A percentile compares a stretch with the other conserved stretches of the same genome.
Evolutionary conservation across 2,888 invertebrate genomes (phyloP).

Genomic region (Caenorhabditis sp.): DNA sequence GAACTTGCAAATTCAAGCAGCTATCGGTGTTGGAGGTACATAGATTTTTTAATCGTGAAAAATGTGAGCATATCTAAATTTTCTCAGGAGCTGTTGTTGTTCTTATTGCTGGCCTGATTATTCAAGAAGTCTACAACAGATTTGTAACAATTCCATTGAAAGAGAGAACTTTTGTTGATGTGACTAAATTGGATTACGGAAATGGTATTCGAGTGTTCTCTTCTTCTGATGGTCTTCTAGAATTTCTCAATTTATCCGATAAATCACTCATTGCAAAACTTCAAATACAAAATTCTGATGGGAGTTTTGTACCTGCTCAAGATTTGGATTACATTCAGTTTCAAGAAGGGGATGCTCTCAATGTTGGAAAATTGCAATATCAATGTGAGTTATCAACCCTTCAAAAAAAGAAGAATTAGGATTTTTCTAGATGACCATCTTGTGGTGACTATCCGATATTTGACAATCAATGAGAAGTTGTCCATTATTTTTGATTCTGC

Average conservation of each 20-base stretch:
- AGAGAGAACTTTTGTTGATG: constrained; percentile 19
- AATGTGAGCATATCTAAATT: background rate
- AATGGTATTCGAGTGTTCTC: background rate
- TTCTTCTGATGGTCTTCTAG: background rate
- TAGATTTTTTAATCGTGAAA: background rate
- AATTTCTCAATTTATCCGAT: background rate
- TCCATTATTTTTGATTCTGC: background rate
- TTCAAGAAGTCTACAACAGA: constrained; percentile 1
- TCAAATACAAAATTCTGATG: background rate
- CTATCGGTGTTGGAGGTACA: background rate
- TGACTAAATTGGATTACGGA: background rate
- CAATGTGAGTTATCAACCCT: background rate
- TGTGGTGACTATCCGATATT: background rate
- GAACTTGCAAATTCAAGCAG: background rate
- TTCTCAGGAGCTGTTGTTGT: background rate
- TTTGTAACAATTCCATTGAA: constrained; percentile 15
- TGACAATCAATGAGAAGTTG: background rate
- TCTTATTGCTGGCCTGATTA: background rate
- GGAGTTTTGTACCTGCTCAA: background rate
- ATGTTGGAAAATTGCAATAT: constrained; percentile 3
- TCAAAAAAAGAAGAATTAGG: background rate
- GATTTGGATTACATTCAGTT: background rate
- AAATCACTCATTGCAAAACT: background rate
- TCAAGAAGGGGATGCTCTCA: background rate
- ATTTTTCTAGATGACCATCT: background rate